phyloP scores from a whole-genome alignment of 2,888 invertebrate genomes.

The Patella ulyssiponensis region DNA sequence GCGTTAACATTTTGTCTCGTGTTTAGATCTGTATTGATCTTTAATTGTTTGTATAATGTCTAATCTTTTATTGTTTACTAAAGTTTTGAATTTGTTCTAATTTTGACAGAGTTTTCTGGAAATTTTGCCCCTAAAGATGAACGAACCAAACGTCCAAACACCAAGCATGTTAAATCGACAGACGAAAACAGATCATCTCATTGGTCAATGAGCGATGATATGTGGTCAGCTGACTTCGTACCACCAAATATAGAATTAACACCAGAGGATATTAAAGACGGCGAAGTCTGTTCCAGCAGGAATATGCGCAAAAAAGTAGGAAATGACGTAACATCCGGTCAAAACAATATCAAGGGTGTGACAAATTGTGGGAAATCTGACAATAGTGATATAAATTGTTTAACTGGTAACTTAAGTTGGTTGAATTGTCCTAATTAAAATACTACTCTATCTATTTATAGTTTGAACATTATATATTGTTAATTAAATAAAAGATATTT shows the following conservation, averaged over 20 bases:
- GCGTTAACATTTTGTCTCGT: too few relatives aligned
- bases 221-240: conserved; percentile 45
- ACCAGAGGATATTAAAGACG: conserved; percentile 51
- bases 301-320: background rate
- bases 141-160: background rate
- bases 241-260: conserved; percentile 59
- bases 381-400: background rate
- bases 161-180: background rate
- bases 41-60: too few relatives aligned
- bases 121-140: background rate
- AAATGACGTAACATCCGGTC: background rate
- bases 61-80: too few relatives aligned
- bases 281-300: conserved; percentile 42
- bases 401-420: background rate
- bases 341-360: background rate
- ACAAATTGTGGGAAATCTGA: background rate
- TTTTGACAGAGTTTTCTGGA: background rate
- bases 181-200: background rate
- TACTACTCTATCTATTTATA: background rate
- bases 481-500: background rate
- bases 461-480: background rate
- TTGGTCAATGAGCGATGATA: conserved; percentile 18
- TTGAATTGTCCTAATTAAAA: background rate
- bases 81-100: background rate
- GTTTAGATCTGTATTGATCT: too few relatives aligned